Evolutionary conservation across 2,888 invertebrate species (phyloP).

Genomic region (Philereme vetulata): DNA sequence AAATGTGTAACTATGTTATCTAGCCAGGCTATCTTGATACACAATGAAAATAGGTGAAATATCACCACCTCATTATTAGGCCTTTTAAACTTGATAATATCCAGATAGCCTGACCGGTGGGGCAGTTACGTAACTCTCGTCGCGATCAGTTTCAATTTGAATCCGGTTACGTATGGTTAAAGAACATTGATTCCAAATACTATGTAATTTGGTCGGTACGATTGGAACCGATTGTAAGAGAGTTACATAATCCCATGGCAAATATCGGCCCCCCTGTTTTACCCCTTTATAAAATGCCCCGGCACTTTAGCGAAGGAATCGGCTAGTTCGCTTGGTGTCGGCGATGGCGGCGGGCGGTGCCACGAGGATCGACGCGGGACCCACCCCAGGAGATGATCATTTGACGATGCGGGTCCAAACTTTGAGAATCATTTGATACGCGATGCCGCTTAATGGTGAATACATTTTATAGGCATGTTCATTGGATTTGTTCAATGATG

Average conservation of each 20-base stretch:
- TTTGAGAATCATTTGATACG: conserved; percentile 28
- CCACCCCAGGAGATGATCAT: conserved; percentile 49
- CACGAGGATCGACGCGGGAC: conserved; percentile 27
- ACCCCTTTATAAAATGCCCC: conserved; percentile 30
- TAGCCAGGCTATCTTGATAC: conserved; percentile 13
- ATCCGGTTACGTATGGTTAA: too few relatives aligned
- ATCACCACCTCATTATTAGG: too few relatives aligned
- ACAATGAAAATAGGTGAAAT: not conserved
- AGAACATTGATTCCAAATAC: too few relatives aligned
- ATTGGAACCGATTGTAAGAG: too few relatives aligned
- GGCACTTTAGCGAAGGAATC: conserved; percentile 29
- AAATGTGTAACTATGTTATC: conserved; percentile 7
- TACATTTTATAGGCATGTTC: conserved; percentile 9
- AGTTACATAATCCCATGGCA: too few relatives aligned
- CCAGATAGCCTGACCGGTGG: too few relatives aligned
- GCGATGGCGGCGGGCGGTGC: conserved; percentile 22
- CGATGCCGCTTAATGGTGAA: conserved; percentile 19
- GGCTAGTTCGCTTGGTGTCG: conserved; percentile 22
- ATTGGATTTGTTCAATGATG: too few relatives aligned
- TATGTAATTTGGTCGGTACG: too few relatives aligned
- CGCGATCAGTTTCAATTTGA: too few relatives aligned
- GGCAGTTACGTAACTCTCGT: too few relatives aligned
- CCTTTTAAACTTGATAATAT: too few relatives aligned
- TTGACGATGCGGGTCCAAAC: conserved; percentile 48
- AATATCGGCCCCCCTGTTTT: conserved; percentile 2